Percentiles rank a stretch among this genome's conserved stretches.
phyloP scores from a whole-genome alignment of 1,140 invertebrate species.

The Onthophagus taurus region DNA sequence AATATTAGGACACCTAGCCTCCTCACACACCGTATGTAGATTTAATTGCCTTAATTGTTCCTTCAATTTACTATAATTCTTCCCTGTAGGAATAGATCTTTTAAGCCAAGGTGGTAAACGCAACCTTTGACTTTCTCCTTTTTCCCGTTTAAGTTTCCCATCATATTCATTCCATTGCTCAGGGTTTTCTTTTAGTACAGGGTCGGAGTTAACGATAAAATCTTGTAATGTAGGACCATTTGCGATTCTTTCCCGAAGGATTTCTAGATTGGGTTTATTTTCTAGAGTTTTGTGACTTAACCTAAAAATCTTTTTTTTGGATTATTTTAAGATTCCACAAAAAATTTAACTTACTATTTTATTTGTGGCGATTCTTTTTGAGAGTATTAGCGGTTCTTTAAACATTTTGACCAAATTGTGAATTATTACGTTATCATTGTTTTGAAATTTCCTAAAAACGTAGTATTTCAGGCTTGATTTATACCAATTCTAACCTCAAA shows the following conservation, averaged over 20 bases:
- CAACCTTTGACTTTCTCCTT: slow-evolving; percentile 70
- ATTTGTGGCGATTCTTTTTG: slow-evolving; percentile 2
- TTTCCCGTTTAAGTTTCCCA: slow-evolving; percentile 75
- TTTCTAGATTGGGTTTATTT: slow-evolving; percentile 32
- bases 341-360: slow-evolving; percentile 8
- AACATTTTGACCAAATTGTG: too few species aligned
- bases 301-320: slow-evolving; percentile 14
- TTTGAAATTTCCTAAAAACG: too few species aligned
- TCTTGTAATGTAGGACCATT: slow-evolving; percentile 55
- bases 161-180: slow-evolving; percentile 57
- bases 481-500: too few species aligned
- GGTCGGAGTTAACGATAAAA: slow-evolving; percentile 44
- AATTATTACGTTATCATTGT: too few species aligned
- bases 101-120: slow-evolving; percentile 95
- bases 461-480: too few species aligned
- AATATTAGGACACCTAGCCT: slow-evolving; percentile 98
- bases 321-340: neutral
- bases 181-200: slow-evolving; percentile 44
- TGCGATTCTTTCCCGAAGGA: slow-evolving; percentile 44
- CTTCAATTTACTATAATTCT: slow-evolving; percentile 80
- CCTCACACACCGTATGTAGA: slow-evolving; percentile 96
- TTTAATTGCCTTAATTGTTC: slow-evolving; percentile 79
- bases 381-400: too few species aligned
- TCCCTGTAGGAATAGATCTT: slow-evolving; percentile 83
- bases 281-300: too few species aligned